phyloP scores from a whole-genome alignment of 1,140 invertebrate species.

The Drosophila tristis region DNA sequence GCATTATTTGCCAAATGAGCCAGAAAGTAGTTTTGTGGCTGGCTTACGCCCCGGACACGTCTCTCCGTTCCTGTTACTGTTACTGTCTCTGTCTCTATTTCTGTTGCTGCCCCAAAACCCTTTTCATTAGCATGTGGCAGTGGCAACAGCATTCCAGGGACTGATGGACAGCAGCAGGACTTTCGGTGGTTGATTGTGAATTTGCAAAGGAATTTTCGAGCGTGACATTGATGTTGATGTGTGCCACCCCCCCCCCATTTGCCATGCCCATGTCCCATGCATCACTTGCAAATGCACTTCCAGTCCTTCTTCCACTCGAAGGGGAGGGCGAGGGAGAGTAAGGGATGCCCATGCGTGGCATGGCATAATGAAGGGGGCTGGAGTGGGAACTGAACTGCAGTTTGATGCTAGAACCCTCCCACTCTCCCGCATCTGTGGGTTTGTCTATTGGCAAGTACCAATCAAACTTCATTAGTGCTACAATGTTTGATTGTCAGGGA shows the following conservation, averaged over 20 bases:
- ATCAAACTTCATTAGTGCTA: constrained; percentile 38
- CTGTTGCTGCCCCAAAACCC: constrained; percentile 8
- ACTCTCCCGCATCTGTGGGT: constrained; percentile 15
- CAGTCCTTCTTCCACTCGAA: neutral
- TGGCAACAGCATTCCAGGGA: constrained; percentile 28
- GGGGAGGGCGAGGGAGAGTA: neutral
- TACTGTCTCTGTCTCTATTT: neutral
- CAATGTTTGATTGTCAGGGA: constrained; percentile 21
- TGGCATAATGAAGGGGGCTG: no score
- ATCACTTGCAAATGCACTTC: constrained; percentile 30
- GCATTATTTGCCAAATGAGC: constrained; percentile 70
- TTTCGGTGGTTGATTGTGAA: constrained; percentile 30
- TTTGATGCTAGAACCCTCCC: constrained; percentile 33
- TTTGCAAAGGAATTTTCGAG: constrained; percentile 27
- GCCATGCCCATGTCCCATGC: constrained; percentile 13
- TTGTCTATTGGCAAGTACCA: constrained; percentile 28
- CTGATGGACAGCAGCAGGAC: constrained; percentile 19
- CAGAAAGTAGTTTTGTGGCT: constrained; percentile 59
- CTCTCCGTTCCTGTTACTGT: constrained; percentile 1
- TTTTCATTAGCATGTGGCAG: constrained; percentile 63
- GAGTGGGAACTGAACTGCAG: neutral
- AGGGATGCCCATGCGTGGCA: neutral
- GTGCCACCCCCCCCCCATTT: neutral
- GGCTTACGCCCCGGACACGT: neutral
- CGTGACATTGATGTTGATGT: constrained; percentile 56